phyloP scores from a whole-genome alignment of 1,140 invertebrate genomes.

The Drosophila nigrodunni region DNA sequence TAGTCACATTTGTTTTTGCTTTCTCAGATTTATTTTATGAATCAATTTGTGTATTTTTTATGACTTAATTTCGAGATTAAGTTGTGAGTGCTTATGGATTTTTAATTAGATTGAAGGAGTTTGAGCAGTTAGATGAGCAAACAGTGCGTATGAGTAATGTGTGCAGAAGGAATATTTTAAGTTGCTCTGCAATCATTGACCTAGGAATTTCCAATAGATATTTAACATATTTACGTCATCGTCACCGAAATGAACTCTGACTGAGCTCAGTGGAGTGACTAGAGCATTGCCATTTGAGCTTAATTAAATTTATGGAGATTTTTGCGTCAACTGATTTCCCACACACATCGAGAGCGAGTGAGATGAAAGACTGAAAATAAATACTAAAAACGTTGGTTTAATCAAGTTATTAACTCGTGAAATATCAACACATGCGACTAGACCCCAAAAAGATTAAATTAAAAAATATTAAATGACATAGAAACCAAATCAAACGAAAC shows the following conservation, averaged over 20 bases:
- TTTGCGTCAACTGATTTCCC: constrained; percentile 54
- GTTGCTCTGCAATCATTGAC: not conserved
- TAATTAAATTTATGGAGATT: constrained; percentile 77
- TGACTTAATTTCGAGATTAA: constrained; percentile 63
- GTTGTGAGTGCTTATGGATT: constrained; percentile 45
- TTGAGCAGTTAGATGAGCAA: not conserved
- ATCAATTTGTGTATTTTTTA: constrained; percentile 71
- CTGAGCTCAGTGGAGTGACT: constrained; percentile 15
- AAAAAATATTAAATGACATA: constrained; percentile 76
- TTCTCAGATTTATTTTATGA: constrained; percentile 53
- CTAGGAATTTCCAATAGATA: constrained; percentile 13
- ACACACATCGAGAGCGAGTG: constrained; percentile 56
- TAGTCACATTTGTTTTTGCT: constrained; percentile 28
- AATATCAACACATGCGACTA: constrained; percentile 73
- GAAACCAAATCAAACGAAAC: constrained; percentile 58
- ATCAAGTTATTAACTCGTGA: constrained; percentile 83
- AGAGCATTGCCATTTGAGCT: constrained; percentile 45
- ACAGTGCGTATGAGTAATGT: constrained; percentile 29
- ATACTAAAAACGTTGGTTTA: constrained; percentile 63
- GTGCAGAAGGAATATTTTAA: not conserved
- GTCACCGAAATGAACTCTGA: not conserved
- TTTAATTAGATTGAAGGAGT: constrained; percentile 47
- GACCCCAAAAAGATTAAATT: constrained; percentile 69
- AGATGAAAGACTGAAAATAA: constrained; percentile 33
- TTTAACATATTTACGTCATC: constrained; percentile 23